Conservation (phyloP, 64 coral and sea anemone genomes). For the Actinia equina region DNA sequence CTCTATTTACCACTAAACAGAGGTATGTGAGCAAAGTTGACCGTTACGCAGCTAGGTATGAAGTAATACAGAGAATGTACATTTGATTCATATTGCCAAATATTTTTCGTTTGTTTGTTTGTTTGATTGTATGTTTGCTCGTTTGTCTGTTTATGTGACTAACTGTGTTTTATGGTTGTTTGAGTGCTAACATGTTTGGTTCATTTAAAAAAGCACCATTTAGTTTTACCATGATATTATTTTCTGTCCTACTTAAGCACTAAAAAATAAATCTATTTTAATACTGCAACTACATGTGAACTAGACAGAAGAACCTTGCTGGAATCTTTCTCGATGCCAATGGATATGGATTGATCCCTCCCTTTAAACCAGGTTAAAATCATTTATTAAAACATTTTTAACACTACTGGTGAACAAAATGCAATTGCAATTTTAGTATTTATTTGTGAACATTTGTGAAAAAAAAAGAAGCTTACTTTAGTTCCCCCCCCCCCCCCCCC, state of each 20-base stretch:
- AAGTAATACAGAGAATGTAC: too few species aligned
- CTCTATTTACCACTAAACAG: slow-evolving; percentile 30
- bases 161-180: too few species aligned
- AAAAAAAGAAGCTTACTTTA: too few species aligned
- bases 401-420: background rate
- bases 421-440: background rate
- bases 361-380: slow-evolving; percentile 80
- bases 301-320: slow-evolving; percentile 79
- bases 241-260: background rate
- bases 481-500: too few species aligned
- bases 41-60: background rate
- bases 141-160: too few species aligned
- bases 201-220: too few species aligned
- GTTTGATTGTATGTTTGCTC: background rate
- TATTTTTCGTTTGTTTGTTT: background rate
- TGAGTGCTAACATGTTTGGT: background rate
- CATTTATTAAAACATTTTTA: background rate
- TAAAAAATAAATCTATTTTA: background rate
- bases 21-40: background rate
- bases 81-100: too few species aligned
- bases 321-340: slow-evolving; percentile 82
- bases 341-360: slow-evolving; percentile 77
- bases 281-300: background rate
- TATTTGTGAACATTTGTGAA: too few species aligned
- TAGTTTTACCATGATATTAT: background rate